A percentile compares a stretch with the other conserved stretches of the same genome.
phyloP scores from a whole-genome alignment of 2,797 vertebrate species.

The Hemibagrus guttatus region DNA sequence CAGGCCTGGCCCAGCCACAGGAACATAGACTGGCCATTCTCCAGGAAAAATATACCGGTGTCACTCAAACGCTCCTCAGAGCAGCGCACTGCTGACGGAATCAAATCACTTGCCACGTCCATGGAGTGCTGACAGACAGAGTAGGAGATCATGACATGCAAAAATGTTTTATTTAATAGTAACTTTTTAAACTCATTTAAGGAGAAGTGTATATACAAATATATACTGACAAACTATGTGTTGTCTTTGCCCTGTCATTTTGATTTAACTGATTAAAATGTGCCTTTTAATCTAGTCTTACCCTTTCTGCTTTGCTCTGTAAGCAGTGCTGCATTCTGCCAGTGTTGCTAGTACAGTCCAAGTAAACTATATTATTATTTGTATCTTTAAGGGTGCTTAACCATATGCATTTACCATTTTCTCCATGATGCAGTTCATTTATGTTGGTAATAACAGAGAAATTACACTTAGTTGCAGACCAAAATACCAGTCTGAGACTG shows the following conservation, averaged over 20 bases:
- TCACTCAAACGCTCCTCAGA: conserved; percentile 89
- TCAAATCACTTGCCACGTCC: conserved; percentile 71
- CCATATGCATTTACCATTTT: neutral
- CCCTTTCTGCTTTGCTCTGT: neutral
- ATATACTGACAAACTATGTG: neutral
- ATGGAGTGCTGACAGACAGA: conserved; percentile 78
- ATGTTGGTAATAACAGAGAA: neutral
- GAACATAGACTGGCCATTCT: conserved; percentile 85
- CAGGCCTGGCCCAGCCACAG: conserved; percentile 88
- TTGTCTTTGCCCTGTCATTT: neutral
- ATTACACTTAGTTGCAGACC: neutral
- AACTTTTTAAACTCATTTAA: neutral
- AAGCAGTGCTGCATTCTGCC: neutral
- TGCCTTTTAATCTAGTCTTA: neutral
- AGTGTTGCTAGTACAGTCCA: neutral
- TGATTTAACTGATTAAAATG: too few species aligned
- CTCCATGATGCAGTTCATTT: neutral
- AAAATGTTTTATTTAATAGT: neutral
- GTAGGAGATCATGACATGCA: neutral
- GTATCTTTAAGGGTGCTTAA: neutral
- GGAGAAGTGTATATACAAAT: neutral
- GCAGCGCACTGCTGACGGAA: conserved; percentile 83
- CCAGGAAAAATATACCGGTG: conserved; percentile 86
- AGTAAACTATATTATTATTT: neutral
- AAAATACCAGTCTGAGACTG: neutral